phyloP scores from a whole-genome alignment of 2,888 invertebrate species.

The Sarcophaga subvicina region DNA sequence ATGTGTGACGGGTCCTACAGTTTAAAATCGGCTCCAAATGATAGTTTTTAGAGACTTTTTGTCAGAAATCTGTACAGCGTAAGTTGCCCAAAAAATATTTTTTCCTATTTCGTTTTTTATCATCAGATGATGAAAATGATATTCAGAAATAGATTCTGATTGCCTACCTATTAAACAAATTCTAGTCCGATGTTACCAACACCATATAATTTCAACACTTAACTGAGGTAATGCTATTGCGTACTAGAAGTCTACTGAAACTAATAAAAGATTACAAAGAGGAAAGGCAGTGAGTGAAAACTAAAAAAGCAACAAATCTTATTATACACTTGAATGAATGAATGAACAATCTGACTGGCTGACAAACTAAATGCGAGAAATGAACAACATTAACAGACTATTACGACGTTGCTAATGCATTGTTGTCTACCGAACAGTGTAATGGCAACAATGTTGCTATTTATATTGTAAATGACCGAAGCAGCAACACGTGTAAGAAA shows the following conservation, averaged over 20 bases:
- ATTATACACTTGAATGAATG: background rate
- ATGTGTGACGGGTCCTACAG: too few species aligned
- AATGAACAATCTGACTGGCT: background rate
- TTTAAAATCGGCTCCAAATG: too few species aligned
- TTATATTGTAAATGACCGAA: background rate
- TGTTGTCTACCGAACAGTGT: background rate
- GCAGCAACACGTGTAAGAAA: background rate
- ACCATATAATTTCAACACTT: background rate
- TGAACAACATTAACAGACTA: background rate
- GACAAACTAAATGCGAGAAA: background rate
- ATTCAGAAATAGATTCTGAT: too few species aligned
- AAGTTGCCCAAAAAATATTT: too few species aligned
- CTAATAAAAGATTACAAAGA: background rate
- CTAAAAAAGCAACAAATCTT: background rate
- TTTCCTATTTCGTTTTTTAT: too few species aligned
- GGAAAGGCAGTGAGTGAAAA: background rate
- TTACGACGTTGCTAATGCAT: background rate
- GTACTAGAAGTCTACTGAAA: background rate
- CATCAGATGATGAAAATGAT: too few species aligned
- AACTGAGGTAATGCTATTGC: background rate
- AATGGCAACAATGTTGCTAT: background rate
- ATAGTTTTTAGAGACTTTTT: too few species aligned
- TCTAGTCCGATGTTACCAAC: too few species aligned
- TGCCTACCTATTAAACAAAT: too few species aligned
- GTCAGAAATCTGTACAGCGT: too few species aligned